These are phyloP conservation scores for Chloroceryle inda DNA, from an alignment of 2,797 vertebrate genomes.

Conservation along the genomic window DNA sequence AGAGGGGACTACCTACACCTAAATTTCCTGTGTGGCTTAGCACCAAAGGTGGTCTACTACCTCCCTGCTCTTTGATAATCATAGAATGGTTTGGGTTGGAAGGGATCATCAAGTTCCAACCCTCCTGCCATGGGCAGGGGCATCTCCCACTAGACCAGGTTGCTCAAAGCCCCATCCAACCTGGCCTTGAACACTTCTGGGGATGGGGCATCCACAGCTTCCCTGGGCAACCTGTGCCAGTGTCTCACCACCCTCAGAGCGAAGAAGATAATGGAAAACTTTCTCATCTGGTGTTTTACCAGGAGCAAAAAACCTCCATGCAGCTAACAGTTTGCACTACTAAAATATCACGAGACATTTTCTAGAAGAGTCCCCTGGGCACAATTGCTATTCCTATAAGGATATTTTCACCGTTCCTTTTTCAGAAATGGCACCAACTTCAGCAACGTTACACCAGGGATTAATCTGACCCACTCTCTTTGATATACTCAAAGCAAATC, in stretches of 20 bases:
- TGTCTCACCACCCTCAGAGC: no score
- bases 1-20: rapidly evolving
- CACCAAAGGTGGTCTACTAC: no score
- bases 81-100: not conserved
- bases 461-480: not conserved
- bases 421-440: not conserved
- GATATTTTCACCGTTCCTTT: not conserved
- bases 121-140: no score
- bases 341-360: not conserved
- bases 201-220: no score
- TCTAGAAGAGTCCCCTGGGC: not conserved
- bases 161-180: no score
- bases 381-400: not conserved
- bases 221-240: no score
- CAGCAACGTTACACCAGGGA: not conserved
- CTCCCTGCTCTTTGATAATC: not conserved
- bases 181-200: no score
- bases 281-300: not conserved
- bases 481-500: not conserved
- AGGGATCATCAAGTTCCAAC: no score
- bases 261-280: not conserved
- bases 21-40: not conserved
- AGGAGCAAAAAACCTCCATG: not conserved
- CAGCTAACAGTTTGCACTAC: not conserved
- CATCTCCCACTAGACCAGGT: no score